These are phyloP conservation scores for Elephantulus edwardii DNA, from an alignment of 2,113 vertebrate genomes.

Conservation along the genomic window DNA sequence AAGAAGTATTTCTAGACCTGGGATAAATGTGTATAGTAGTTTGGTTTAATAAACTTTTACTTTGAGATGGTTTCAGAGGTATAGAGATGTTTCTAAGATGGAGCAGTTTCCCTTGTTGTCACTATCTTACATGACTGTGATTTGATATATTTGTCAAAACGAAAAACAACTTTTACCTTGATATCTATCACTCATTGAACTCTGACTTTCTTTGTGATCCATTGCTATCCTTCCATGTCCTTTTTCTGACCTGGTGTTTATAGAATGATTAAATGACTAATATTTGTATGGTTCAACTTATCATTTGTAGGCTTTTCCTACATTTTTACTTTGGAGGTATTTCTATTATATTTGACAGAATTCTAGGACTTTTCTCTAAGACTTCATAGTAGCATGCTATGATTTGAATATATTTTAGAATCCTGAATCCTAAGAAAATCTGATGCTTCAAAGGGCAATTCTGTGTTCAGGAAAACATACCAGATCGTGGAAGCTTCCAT, in stretches of 20 bases:
- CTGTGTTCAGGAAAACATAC: background rate
- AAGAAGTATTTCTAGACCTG: background rate
- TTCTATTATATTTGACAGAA: background rate
- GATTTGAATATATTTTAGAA: background rate
- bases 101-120: background rate
- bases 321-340: background rate
- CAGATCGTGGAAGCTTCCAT: background rate
- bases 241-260: background rate
- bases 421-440: background rate
- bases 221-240: background rate
- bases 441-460: background rate
- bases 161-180: background rate
- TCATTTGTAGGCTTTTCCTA: background rate
- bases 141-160: background rate
- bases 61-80: constrained; percentile 34
- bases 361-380: background rate
- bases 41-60: background rate
- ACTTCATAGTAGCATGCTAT: background rate
- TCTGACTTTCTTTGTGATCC: background rate
- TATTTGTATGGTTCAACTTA: background rate
- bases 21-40: background rate
- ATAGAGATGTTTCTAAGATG: background rate
- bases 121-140: background rate
- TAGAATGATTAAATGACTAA: background rate
- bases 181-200: background rate